A percentile compares a stretch with the other conserved stretches of the same genome.
phyloP scores from a whole-genome alignment of 2,797 vertebrate species.

The Pseudochaenichthys georgianus region DNA sequence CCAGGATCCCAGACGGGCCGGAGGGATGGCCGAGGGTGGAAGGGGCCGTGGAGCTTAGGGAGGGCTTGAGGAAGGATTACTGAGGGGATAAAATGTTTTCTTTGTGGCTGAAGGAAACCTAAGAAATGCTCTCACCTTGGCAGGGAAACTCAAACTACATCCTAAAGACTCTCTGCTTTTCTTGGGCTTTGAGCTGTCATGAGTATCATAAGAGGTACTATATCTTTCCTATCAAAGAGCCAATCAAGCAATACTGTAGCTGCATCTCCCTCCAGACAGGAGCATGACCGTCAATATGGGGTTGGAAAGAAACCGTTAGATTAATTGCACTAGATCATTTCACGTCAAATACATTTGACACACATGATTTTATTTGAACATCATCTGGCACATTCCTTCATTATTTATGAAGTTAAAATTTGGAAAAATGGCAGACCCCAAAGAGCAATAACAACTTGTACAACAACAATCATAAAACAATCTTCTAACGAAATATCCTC shows the following conservation, averaged over 20 bases:
- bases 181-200: conserved; percentile 27
- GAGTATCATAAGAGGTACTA: conserved; percentile 14
- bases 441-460: not conserved
- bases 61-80: conserved; percentile 83
- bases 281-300: not conserved
- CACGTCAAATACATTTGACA: not conserved
- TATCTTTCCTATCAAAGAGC: conserved; percentile 8
- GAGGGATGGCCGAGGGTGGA: conserved; percentile 59
- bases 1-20: conserved; percentile 56
- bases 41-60: conserved; percentile 75
- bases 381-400: not conserved
- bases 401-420: not conserved
- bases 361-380: not conserved
- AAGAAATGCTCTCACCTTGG: conserved; percentile 76
- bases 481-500: conserved; percentile 3
- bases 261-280: conserved; percentile 8
- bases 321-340: not conserved
- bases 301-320: not conserved
- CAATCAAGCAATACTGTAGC: conserved; percentile 1
- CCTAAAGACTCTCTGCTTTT: conserved; percentile 37
- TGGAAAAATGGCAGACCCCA: not conserved
- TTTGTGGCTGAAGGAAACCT: conserved; percentile 84
- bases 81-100: conserved; percentile 85
- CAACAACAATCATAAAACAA: conserved; percentile 1
- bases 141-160: conserved; percentile 53